Percentiles rank a stretch among this genome's conserved stretches.
Conservation (phyloP, 2,888 invertebrate genomes). For the Harmothoe impar region DNA sequence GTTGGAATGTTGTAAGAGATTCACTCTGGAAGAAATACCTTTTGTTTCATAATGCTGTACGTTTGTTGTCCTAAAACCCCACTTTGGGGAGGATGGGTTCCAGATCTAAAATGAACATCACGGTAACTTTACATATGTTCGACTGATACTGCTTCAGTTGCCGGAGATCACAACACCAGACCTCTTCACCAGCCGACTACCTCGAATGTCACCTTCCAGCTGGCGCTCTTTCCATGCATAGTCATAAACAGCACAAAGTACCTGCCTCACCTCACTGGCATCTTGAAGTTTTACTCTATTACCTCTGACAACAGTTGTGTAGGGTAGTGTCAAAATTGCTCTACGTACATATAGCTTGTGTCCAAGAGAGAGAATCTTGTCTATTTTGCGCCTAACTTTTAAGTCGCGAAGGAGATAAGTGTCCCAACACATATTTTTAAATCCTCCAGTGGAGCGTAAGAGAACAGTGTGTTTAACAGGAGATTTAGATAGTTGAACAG, state of each 20-base stretch:
- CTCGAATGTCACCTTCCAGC: not conserved
- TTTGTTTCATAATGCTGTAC: no score
- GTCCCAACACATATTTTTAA: not conserved
- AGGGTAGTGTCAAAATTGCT: not conserved
- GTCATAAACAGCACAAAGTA: not conserved
- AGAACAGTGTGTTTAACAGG: not conserved
- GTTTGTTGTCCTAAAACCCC: no score
- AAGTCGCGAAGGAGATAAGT: not conserved
- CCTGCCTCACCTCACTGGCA: not conserved
- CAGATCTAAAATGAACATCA: no score
- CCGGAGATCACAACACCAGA: constrained; percentile 18
- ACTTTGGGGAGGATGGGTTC: no score
- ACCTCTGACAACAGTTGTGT: not conserved
- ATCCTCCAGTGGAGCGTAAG: not conserved
- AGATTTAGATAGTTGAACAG: not conserved
- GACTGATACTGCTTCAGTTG: not conserved
- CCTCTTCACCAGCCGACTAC: not conserved
- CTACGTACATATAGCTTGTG: constrained; percentile 26
- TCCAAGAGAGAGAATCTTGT: not conserved
- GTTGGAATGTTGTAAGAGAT: no score
- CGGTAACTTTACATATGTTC: no score
- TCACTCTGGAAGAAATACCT: no score
- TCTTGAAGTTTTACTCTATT: not conserved
- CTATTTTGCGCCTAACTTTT: not conserved
- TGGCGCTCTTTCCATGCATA: constrained; percentile 6